Conservation (phyloP, 2,113 vertebrate species). For the Neoarius graeffei region DNA sequence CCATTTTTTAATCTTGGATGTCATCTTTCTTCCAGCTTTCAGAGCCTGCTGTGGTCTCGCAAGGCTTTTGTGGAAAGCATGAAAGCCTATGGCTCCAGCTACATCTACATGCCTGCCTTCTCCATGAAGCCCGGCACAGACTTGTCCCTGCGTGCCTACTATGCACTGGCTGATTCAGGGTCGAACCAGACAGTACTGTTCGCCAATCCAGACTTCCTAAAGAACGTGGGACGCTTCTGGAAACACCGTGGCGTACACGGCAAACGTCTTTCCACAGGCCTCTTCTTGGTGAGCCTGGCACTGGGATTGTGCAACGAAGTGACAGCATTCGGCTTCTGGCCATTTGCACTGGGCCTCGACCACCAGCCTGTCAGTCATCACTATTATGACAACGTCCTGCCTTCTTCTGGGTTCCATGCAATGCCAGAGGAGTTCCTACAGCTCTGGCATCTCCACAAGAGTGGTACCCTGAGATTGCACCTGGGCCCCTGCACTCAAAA, state of each 20-base stretch:
- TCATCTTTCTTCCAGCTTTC: slow-evolving; percentile 77
- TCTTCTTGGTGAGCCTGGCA: slow-evolving; percentile 91
- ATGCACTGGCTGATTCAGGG: slow-evolving; percentile 82
- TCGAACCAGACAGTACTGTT: slow-evolving; percentile 91
- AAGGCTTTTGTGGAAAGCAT: slow-evolving; percentile 89
- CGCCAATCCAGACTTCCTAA: slow-evolving; percentile 91
- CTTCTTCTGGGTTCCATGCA: slow-evolving; percentile 87
- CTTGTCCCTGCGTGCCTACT: slow-evolving; percentile 84
- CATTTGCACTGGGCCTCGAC: slow-evolving; percentile 81
- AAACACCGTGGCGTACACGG: slow-evolving; percentile 86
- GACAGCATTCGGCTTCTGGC: slow-evolving; percentile 94
- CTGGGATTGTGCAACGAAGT: slow-evolving; percentile 93
- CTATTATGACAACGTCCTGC: slow-evolving; percentile 94
- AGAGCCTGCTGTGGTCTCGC: slow-evolving; percentile 93
- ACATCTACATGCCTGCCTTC: slow-evolving; percentile 97
- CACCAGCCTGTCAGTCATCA: slow-evolving; percentile 89
- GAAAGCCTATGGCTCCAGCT: slow-evolving; percentile 89
- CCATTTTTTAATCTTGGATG: background rate
- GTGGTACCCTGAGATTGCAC: slow-evolving; percentile 82
- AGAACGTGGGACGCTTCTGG: slow-evolving; percentile 89
- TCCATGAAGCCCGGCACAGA: slow-evolving; percentile 90
- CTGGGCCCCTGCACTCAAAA: slow-evolving; percentile 76
- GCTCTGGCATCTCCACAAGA: slow-evolving; percentile 95
- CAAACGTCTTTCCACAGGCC: slow-evolving; percentile 89
- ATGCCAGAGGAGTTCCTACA: slow-evolving; percentile 98